Conservation (phyloP, 1,140 invertebrate species). For the Amphibalanus amphitrite region DNA sequence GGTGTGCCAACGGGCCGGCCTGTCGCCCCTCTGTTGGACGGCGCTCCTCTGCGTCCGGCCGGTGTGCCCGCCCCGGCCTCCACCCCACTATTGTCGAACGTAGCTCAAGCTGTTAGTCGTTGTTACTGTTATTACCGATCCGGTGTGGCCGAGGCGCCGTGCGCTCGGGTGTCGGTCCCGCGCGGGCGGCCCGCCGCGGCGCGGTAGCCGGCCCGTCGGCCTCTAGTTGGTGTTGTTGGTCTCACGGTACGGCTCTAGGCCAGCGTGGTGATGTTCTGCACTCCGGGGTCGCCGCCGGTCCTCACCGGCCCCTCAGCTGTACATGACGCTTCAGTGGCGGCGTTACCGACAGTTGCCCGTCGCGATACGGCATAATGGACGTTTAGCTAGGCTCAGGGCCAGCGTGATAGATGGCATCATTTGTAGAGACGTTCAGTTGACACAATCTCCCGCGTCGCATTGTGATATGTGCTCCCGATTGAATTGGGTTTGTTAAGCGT, state of each 20-base stretch:
- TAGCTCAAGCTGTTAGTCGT: constrained; percentile 1
- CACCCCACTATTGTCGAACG: background rate
- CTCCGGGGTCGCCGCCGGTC: too few relatives aligned
- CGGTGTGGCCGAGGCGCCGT: too few relatives aligned
- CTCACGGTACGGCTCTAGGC: background rate
- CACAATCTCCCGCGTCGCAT: background rate
- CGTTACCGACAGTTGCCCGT: background rate
- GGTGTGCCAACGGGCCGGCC: too few relatives aligned
- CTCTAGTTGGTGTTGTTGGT: background rate
- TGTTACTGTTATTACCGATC: background rate
- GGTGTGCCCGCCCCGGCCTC: too few relatives aligned
- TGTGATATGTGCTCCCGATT: background rate
- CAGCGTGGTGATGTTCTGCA: background rate
- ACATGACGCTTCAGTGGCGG: background rate
- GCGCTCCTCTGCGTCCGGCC: too few relatives aligned
- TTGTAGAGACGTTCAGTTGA: background rate
- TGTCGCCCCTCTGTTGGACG: too few relatives aligned
- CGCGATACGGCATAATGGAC: background rate
- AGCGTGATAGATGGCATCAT: background rate
- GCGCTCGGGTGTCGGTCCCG: too few relatives aligned
- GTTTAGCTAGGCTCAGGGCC: background rate
- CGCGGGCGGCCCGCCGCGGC: too few relatives aligned
- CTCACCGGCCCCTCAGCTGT: background rate
- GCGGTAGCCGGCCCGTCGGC: background rate
- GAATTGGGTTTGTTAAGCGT: background rate